Base-by-base conservation (phyloP, 1,140 invertebrate species). In the Zeugodacus cucurbitae region DNA sequence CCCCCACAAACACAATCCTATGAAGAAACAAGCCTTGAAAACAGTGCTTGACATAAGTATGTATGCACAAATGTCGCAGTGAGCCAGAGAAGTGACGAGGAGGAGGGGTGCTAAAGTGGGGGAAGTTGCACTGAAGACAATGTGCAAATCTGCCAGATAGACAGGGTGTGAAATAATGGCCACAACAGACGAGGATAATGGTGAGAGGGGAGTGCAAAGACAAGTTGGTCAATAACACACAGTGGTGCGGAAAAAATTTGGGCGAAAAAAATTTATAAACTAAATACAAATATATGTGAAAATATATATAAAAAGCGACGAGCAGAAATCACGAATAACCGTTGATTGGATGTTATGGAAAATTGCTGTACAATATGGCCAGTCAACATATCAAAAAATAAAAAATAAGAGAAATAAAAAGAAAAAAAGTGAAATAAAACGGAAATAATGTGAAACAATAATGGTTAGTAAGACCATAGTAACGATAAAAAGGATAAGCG, bases 401-500 rank as follows among this genome's bases (percentile, higher is more conserved):
- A 32, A 29, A 32, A 14, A 10, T 14, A 64, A 29, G 3, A 29
- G 20, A 74, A 29, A 10, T 2, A 70, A 70, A 2, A 29, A 26
- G 0, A 64, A n/a, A 64, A 6, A 26, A 2, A 29, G 10, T 8
- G 34, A 17, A 32, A 37, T 32, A 70, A 32, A 70, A 20, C n/a
- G 29, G 32, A 17, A 70, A 70, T 70, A 26, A 74, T 74, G 70
- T 37, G 11, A 17, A 37, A 74, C 32, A 37, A 8, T 74, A 74
- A 67, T 17, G 64, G 64, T 67, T 67, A 14, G 64, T 14, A 17
- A 67, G 34, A 70, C 14, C 34, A 11, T 17, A 70, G 34, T 70
- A 70, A 70, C 34, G 37, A 74, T 41, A 74, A 74, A 41, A 74
- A 74, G 70, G 70, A 74, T 74, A 74, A 74, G 34, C 34, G 70